phyloP scores from a whole-genome alignment of 2,888 invertebrate species.

The Mesopsocus fuscifrons region DNA sequence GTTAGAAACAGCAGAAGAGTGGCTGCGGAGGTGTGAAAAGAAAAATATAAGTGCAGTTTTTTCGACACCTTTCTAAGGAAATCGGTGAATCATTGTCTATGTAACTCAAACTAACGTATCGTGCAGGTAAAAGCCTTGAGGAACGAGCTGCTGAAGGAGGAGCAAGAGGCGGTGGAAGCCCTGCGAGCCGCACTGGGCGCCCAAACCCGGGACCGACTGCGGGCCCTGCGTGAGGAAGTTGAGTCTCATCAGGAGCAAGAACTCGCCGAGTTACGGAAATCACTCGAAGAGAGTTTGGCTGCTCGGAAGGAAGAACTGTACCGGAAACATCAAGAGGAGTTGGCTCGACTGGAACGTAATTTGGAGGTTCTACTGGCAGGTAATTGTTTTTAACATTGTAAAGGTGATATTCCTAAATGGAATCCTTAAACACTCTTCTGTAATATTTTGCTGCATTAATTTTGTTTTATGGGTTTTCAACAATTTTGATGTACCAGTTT shows the following conservation, averaged over 20 bases:
- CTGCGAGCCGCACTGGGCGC: slow-evolving; percentile 23
- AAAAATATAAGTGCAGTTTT: too few relatives aligned
- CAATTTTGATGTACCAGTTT: too few relatives aligned
- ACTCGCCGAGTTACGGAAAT: slow-evolving; percentile 23
- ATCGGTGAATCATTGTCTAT: too few relatives aligned
- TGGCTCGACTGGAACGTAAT: slow-evolving; percentile 23
- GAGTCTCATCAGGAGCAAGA: slow-evolving; percentile 28
- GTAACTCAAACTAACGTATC: too few relatives aligned
- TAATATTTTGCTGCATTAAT: too few relatives aligned
- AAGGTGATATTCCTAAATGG: too few relatives aligned
- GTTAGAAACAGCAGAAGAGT: too few relatives aligned
- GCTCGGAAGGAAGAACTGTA: slow-evolving; percentile 32
- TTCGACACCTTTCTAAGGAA: too few relatives aligned
- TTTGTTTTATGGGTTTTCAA: too few relatives aligned
- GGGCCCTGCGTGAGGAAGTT: slow-evolving; percentile 29
- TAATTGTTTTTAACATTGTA: background rate
- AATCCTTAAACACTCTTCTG: too few relatives aligned
- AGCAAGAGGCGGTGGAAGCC: slow-evolving; percentile 28
- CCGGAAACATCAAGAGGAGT: slow-evolving; percentile 28
- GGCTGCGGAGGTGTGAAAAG: too few relatives aligned
- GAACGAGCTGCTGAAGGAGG: slow-evolving; percentile 26
- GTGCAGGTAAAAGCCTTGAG: slow-evolving; percentile 31
- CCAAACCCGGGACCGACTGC: slow-evolving; percentile 25
- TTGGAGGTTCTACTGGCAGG: slow-evolving; percentile 15
- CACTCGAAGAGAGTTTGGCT: slow-evolving; percentile 27